Evolutionary conservation across 2,113 vertebrate genomes (phyloP).

Genomic region (Anser cygnoides): DNA sequence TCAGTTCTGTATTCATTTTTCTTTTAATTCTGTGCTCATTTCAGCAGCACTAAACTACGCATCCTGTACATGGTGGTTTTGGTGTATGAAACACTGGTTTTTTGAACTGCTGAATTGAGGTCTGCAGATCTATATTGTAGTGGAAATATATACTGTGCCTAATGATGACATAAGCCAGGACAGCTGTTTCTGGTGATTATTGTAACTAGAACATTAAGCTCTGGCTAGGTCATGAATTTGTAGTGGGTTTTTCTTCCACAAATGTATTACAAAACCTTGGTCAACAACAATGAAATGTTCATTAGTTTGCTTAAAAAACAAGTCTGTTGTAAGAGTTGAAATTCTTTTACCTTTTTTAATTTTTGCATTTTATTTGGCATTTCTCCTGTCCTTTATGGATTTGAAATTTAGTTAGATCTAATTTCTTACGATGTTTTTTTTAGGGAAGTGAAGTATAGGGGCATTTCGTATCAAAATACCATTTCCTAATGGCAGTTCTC

Average conservation of each 20-base stretch:
- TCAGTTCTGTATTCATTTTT: not conserved
- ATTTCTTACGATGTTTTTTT: not conserved
- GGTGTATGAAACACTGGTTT: not conserved
- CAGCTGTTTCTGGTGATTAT: not conserved
- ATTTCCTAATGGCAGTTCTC: not conserved
- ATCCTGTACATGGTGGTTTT: not conserved
- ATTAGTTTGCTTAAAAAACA: not conserved
- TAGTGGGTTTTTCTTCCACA: not conserved
- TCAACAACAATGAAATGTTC: not conserved
- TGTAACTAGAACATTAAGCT: not conserved
- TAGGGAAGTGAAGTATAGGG: not conserved
- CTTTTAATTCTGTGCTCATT: not conserved
- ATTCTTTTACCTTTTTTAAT: not conserved
- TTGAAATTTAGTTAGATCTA: not conserved
- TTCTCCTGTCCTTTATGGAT: not conserved
- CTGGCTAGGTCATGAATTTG: not conserved
- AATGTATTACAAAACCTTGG: not conserved
- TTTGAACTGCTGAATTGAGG: not conserved
- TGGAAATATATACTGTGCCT: not conserved
- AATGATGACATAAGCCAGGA: not conserved
- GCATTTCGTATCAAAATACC: not conserved
- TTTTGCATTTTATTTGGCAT: not conserved
- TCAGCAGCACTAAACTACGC: not conserved
- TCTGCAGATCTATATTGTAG: not conserved
- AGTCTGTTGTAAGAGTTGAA: not conserved